Percentiles rank a stretch among this genome's conserved stretches.
phyloP scores from a whole-genome alignment of 2,797 vertebrate genomes.

The Anguilla marmorata region DNA sequence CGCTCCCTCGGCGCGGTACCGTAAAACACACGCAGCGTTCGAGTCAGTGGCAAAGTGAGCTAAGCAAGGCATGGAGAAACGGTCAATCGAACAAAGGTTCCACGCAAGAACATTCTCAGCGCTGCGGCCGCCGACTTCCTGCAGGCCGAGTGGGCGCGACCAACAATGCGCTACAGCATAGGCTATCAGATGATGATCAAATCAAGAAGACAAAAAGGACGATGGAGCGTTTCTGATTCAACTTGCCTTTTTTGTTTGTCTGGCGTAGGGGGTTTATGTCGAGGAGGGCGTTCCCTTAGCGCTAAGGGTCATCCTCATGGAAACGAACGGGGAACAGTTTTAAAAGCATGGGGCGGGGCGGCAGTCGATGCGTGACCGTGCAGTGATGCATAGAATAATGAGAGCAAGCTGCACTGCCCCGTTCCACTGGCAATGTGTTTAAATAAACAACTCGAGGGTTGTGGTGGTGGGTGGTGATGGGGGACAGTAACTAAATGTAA shows the following conservation, averaged over 20 bases:
- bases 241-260: neutral
- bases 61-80: neutral
- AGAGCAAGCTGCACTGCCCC: neutral
- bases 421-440: neutral
- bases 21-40: neutral
- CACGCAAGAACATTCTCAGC: too few species aligned
- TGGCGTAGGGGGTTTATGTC: neutral
- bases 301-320: slow-evolving; percentile 18
- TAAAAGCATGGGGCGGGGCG: too few species aligned
- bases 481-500: neutral
- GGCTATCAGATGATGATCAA: slow-evolving; percentile 1
- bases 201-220: slow-evolving; percentile 6
- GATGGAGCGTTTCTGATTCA: neutral
- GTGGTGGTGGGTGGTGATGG: neutral
- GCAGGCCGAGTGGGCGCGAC: neutral
- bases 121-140: neutral
- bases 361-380: neutral
- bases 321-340: neutral
- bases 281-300: neutral
- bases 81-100: neutral
- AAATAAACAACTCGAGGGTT: neutral
- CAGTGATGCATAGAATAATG: neutral
- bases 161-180: neutral
- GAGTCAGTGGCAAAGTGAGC: neutral
- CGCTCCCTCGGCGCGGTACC: neutral